Base-by-base conservation (phyloP, 2,113 vertebrate genomes). In the Zootoca vivipara region DNA sequence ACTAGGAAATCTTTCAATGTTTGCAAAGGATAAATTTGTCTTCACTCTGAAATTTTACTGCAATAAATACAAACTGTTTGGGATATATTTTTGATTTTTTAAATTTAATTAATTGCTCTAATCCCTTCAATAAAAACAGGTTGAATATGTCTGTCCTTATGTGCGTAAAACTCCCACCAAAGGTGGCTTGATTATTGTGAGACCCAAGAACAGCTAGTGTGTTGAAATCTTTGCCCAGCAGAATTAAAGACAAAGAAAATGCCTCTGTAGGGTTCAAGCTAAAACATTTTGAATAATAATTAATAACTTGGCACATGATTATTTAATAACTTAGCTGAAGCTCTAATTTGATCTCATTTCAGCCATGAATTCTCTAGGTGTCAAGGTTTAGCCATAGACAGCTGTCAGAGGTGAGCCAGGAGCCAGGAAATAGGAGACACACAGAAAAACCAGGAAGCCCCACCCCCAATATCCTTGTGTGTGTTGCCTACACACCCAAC, bases 1-100 rank as follows among this genome's bases (percentile, higher is more conserved):
- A 85, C 88, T 94, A 94, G 93, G 96, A 95, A 96, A 95, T 94
- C 46, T 18, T 89, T 91, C 92, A 92, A 83, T 77, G 85, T 93
- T 96, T 94, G 89, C 89, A 91, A 75, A 93, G 85, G 91, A 91
- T 85, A 84, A 24, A 56, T 89, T 94, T 80, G 75, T 90, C 89
- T 88, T 95, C 18, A 16, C 90, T 62, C 52, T 87, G 85, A 88
- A 83, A 33, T 85, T 92, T 30, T 56, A 70, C 65, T n/a, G 74
- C 9, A 35, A 26, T 24, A 40, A 24, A 75, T 75, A 42, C 1
- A 75, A 75, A 20, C 38, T 38, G 35, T 75, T 75, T 80, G 79
- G 33, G 56, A 15, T 72, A 62, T 64, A 81, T 35, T 64, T 81
- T 56, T 79, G 46, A 56, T 56, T 33, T 33, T 6, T 33, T 35